Base-by-base conservation (phyloP, 1,140 invertebrate genomes). In the Zaprionus capensis region DNA sequence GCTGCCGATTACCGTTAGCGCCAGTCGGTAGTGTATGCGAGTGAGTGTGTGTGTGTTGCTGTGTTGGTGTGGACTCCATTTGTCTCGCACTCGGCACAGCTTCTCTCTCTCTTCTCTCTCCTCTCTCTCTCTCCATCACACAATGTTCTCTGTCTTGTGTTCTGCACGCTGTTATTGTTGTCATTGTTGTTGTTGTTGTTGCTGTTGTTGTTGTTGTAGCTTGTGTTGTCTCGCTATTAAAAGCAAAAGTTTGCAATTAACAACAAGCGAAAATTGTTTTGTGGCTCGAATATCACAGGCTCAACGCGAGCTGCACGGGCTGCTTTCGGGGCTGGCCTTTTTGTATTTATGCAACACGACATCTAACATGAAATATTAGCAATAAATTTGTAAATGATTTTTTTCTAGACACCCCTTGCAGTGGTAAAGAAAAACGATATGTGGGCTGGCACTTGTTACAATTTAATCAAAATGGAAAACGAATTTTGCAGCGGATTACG, bases 231-330 rank as follows among this genome's bases (percentile, higher is more conserved):
- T 71, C 56, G 67, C 79, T 76, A 80, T 90, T 91, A 90, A 90
- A 90, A 90, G 85, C 85, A 90, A 90, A 90, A 90, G 86, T 90
- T 90, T 82, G 81, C 85, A 90, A 90, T 90, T 90, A 90, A 91
- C 68, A 68, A 76, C 69, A 64, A 70, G 84, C 75, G 77, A 76
- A 57, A 84, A 68, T 69, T 81, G 76, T 81, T 72, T 57, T 69
- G 56, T 46, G 51, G 38, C 68, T 76, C 68, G 65, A 71, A 81
- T 87, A 87, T 90, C 84, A 71, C 80, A 81, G 83, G 81, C 71
- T 72, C 74, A 73, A 68, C 65, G 78, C 14, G 3, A 14, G 36
- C 36, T 7, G 41, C 15, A 1, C 38, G 38, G 5, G 7, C 78
- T 36, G 55, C 58, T 44, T 72, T 72, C 53, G 69, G 74, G 74